Conservation (phyloP, 2,113 vertebrate genomes). For the Rhinoptilus africanus region DNA sequence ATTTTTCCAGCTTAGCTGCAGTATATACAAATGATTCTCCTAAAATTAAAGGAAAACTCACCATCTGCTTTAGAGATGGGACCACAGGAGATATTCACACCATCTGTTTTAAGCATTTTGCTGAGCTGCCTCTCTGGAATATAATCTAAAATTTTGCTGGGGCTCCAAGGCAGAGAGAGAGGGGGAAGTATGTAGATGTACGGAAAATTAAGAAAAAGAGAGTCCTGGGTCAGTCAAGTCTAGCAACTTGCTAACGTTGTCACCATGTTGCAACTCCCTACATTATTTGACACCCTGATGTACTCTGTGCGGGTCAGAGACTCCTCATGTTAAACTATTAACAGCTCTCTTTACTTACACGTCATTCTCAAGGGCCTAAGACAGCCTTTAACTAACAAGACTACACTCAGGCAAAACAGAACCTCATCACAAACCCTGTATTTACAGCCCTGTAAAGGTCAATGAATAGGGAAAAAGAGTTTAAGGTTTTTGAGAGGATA, state of each 20-base stretch:
- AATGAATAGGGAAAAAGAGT: background rate
- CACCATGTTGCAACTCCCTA: background rate
- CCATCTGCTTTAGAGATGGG: background rate
- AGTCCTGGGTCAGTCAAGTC: background rate
- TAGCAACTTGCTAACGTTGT: background rate
- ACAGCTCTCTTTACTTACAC: background rate
- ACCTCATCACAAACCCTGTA: background rate
- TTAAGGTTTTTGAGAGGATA: background rate
- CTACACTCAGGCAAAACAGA: background rate
- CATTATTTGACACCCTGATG: background rate
- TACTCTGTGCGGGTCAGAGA: background rate
- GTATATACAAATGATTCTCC: background rate
- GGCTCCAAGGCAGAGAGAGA: background rate
- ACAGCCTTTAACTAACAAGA: background rate
- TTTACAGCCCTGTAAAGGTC: background rate
- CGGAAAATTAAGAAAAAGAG: background rate
- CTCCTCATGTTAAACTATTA: background rate
- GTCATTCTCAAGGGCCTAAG: background rate
- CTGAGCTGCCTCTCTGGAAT: background rate
- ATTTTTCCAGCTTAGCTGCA: background rate
- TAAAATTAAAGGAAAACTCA: background rate
- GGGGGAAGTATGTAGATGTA: no score
- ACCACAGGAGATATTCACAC: background rate
- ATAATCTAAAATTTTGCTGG: background rate
- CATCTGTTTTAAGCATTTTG: background rate